Conservation (phyloP, 2,797 vertebrate species). For the Aotus griseimembra region DNA sequence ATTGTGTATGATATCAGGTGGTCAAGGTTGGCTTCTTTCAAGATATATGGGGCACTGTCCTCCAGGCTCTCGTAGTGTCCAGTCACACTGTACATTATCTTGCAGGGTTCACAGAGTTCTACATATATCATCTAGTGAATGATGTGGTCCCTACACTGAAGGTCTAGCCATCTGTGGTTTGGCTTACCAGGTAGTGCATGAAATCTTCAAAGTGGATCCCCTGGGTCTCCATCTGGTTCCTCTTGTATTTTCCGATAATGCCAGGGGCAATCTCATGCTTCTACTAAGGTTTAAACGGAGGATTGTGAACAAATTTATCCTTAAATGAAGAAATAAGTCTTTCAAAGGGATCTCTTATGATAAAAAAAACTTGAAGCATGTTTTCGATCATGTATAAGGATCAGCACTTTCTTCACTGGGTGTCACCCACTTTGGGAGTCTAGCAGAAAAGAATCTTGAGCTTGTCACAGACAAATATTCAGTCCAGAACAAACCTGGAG, state of each 20-base stretch:
- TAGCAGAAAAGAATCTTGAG: constrained; percentile 98
- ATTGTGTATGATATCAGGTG: constrained; percentile 93
- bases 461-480: constrained; percentile 98
- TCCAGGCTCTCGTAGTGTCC: constrained; percentile 98
- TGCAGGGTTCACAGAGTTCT: constrained; percentile 95
- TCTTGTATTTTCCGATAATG: constrained; percentile 96
- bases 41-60: constrained; percentile 92
- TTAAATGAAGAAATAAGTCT: constrained; percentile 97
- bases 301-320: constrained; percentile 98
- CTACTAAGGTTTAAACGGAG: constrained; percentile 98
- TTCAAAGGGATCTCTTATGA: constrained; percentile 98
- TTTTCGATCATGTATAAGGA: constrained; percentile 95
- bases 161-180: constrained; percentile 91
- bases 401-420: constrained; percentile 99
- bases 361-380: constrained; percentile 98
- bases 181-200: constrained; percentile 95
- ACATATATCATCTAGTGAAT: constrained; percentile 97
- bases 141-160: constrained; percentile 95
- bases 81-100: constrained; percentile 92
- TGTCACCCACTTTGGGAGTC: constrained; percentile 99
- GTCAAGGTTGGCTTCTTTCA: constrained; percentile 92
- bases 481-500: constrained; percentile 96
- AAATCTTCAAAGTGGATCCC: constrained; percentile 98
- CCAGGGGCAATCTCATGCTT: constrained; percentile 95
- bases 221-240: constrained; percentile 87